Percentiles rank a stretch among this genome's conserved stretches.
Conservation (phyloP, 2,888 invertebrate species). For the Belgica antarctica region DNA sequence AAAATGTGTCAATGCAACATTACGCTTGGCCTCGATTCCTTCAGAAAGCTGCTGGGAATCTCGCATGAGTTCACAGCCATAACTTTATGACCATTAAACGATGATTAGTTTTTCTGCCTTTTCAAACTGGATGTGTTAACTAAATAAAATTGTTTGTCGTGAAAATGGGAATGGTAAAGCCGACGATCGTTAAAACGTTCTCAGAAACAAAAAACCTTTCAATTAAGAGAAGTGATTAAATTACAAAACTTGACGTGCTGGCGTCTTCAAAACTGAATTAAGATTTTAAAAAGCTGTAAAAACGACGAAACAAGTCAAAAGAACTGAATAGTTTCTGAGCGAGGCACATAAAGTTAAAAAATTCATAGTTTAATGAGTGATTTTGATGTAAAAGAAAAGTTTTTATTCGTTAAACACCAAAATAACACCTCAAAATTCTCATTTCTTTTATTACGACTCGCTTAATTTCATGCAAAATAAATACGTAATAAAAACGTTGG, state of each 20-base stretch:
- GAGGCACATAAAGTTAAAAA: conserved; percentile 37
- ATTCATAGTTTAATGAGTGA: conserved; percentile 41
- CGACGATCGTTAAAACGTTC: conserved; percentile 6
- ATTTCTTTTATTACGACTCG: conserved; percentile 4
- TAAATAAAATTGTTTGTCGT: conserved; percentile 21
- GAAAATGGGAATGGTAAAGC: conserved; percentile 28
- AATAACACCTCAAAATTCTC: conserved; percentile 25
- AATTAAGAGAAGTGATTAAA: conserved; percentile 14
- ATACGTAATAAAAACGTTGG: conserved; percentile 28
- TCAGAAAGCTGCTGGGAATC: not conserved
- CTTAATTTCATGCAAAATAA: conserved; percentile 38
- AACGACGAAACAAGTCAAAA: not conserved
- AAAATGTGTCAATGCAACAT: conserved; percentile 11
- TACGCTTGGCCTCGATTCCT: not conserved
- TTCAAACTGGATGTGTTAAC: conserved; percentile 32
- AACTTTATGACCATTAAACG: conserved; percentile 4
- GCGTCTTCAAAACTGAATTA: conserved; percentile 20
- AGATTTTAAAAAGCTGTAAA: conserved; percentile 16
- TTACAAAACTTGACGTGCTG: not conserved
- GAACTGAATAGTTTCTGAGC: conserved; percentile 10
- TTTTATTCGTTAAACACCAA: conserved; percentile 6
- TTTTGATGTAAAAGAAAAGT: conserved; percentile 26
- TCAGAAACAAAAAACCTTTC: conserved; percentile 25
- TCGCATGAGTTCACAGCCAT: not conserved
- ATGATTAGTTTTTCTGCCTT: not conserved